A percentile compares a stretch with the other conserved stretches of the same genome.
Evolutionary conservation across 2,888 invertebrate species (phyloP).

Genomic region (Cloeon dipterum): DNA sequence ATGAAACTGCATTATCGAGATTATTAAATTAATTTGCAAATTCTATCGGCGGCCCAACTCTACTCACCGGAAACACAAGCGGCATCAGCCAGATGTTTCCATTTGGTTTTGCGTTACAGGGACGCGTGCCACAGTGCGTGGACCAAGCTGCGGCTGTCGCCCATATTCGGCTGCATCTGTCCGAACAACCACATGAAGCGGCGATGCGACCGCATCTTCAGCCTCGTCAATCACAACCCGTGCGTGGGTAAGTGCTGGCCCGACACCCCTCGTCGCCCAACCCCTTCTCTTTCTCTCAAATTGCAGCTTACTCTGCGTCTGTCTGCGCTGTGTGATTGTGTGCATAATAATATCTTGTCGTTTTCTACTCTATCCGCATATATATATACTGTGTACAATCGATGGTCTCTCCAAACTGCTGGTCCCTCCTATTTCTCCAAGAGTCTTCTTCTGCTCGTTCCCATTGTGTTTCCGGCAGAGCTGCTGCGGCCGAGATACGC

Average conservation of each 20-base stretch:
- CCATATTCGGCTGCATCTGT: slow-evolving; percentile 83
- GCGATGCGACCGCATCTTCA: slow-evolving; percentile 70
- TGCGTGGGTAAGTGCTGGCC: slow-evolving; percentile 63
- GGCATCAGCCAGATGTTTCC: too few relatives aligned
- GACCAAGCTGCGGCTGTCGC: slow-evolving; percentile 65
- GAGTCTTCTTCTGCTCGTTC: too few relatives aligned
- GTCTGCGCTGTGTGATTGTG: not conserved
- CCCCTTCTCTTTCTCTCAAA: not conserved
- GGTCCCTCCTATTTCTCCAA: too few relatives aligned
- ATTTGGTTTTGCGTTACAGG: slow-evolving; percentile 36
- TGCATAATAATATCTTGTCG: slow-evolving; percentile 1
- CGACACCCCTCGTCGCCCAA: not conserved
- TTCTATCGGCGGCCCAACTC: too few relatives aligned
- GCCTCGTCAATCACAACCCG: slow-evolving; percentile 77
- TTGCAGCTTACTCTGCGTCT: not conserved
- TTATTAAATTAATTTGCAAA: too few relatives aligned
- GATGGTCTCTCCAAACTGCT: too few relatives aligned
- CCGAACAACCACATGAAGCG: slow-evolving; percentile 75
- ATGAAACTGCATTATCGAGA: too few relatives aligned
- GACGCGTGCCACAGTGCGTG: slow-evolving; percentile 70
- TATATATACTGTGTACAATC: too few relatives aligned
- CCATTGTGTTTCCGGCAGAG: too few relatives aligned
- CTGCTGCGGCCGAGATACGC: too few relatives aligned
- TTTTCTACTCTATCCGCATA: too few relatives aligned
- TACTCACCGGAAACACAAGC: too few relatives aligned